These are phyloP conservation scores for Chymomyza caudatula DNA, from an alignment of 2,888 invertebrate genomes.

Conservation along the genomic window DNA sequence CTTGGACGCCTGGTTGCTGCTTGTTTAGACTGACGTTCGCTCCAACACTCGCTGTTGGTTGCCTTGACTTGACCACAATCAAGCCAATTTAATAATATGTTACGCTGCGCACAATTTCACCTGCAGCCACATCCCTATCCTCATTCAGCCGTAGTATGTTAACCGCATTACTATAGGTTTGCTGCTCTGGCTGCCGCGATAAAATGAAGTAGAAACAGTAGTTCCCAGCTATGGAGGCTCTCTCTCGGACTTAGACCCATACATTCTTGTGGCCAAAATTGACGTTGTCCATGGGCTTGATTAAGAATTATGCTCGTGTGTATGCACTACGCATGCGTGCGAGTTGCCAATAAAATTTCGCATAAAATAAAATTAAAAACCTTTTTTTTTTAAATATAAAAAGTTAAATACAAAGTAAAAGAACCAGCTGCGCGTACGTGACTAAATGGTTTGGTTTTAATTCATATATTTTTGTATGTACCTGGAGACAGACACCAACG, in stretches of 20 bases:
- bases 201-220: background rate
- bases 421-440: conserved; percentile 22
- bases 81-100: conserved; percentile 68
- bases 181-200: background rate
- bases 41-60: background rate
- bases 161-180: conserved; percentile 17
- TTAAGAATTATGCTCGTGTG: conserved; percentile 40
- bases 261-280: conserved; percentile 43
- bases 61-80: conserved; percentile 57
- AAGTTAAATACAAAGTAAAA: background rate
- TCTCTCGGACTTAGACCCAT: background rate
- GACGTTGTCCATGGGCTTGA: background rate
- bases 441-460: conserved; percentile 24
- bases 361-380: conserved; percentile 15
- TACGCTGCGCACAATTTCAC: conserved; percentile 70
- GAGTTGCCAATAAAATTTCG: conserved; percentile 22
- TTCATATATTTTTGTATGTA: background rate
- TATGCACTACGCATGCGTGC: conserved; percentile 47
- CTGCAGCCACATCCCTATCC: conserved; percentile 31
- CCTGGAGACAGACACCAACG: conserved; percentile 17
- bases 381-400: no score
- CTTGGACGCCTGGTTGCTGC: conserved; percentile 13
- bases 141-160: background rate
- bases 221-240: background rate
- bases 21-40: conserved; percentile 5